Base-by-base conservation (phyloP, 92 coral and sea anemone species). In the Zoanthus gigantus region DNA sequence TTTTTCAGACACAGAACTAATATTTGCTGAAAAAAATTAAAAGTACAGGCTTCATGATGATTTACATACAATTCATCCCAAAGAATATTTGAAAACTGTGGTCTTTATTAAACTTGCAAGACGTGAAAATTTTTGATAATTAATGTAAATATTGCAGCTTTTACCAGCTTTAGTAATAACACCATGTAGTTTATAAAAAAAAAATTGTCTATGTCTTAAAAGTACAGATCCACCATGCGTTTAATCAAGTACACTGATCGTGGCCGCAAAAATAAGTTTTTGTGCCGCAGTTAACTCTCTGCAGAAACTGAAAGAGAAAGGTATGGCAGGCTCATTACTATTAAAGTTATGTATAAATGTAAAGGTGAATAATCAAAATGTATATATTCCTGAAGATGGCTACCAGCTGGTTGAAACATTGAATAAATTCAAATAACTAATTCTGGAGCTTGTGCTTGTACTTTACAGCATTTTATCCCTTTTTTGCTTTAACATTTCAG, bases 271-370 rank as follows among this genome's bases (percentile, higher is more conserved):
- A 73, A 29, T 73, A 73, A 73, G 56, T 23, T 73, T 42, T 73
- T 73, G 53, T 73, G 77, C 77, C 12, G 77, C 77, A 73, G 56
- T 73, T 73, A 29, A 73, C 77, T 73, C 77, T 42, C 57, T 73
- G 76, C 47, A 72, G 76, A 72, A 72, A 72, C 50, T 72, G 52
- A 73, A 73, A 73, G 77, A 73, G 77, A 73, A 73, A 73, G 77
- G 77, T 73, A 73, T 73, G 77, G 77, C 77, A 15, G 53, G 50
- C 53, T 72, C 50, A 72, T 72, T 72, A 10, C 53, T 34, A 34
- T 34, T 72, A 37, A 34, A 72, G 53, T 72, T 72, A 72, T 72
- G 28, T 72, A 72, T 45, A 72, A 34, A 72, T 72, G 77, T 72
- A 72, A 72, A 72, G 77, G 77, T 45, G 53, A 72, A 72, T 72